Evolutionary conservation across 2,888 invertebrate species (phyloP), one percentile per base, ranked within the genome.

Genomic region (Tuta absoluta): DNA sequence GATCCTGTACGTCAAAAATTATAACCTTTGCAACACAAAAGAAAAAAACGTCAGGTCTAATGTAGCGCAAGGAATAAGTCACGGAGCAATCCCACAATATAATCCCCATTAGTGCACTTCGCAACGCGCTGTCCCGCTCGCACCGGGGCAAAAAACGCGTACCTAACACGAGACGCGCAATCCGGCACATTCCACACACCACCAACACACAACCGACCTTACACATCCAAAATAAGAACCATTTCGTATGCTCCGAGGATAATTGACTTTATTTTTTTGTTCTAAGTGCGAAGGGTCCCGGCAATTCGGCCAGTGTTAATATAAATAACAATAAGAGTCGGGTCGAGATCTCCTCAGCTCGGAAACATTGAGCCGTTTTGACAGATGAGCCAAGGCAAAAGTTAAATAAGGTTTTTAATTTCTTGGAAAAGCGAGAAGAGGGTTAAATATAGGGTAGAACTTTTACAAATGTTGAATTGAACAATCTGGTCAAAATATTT

Each of bases 291-390:
- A 87, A 87, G 87, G 89, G 87, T 82, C 84, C 70, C 78, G 76
- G 81, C 87, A 86, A 87, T 89, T 85, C 86, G 81, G 79, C 75
- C 85, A 82, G 84, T 78, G 79, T 86, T 82, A 84, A 87, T 89
- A 87, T 89, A 88, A 89, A 89, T 89, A 90, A 89, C 87, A 90
- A 89, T 89, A 87, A 82, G 82, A 84, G 79, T 81, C 80, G 78
- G 81, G 74, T 78, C 78, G 82, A 80, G 78, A 78, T 77, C 73
- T 79, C 71, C 73, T 82, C 80, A 78, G 82, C 87, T 88, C 84
- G 81, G 81, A 85, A 86, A 87, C 85, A 85, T 84, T 84, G 85
- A 86, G 78, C 80, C 74, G 75, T 81, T 87, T 87, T 90, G 88
- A 89, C 87, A 87, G 82, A 87, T 85, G 86, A 84, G 81, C 33